Conservation (phyloP, 1,140 invertebrate genomes). For the Hylaeus volcanicus region DNA sequence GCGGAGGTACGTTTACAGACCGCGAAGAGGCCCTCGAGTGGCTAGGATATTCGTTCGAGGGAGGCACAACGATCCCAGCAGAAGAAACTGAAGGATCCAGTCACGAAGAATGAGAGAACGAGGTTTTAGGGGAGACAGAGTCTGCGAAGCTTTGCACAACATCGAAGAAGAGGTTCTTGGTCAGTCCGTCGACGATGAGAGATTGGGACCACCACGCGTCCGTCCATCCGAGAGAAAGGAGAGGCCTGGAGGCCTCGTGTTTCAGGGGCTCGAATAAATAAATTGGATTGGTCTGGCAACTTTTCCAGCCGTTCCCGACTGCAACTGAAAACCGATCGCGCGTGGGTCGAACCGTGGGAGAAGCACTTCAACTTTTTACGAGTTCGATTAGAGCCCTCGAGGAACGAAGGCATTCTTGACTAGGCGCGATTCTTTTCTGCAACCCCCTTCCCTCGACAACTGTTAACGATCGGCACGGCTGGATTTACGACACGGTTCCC, state of each 20-base stretch:
- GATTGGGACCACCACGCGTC: slow-evolving; percentile 29
- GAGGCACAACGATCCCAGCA: not conserved
- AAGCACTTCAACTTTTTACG: slow-evolving; percentile 52
- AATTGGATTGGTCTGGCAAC: slow-evolving; percentile 54
- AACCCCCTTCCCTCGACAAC: not conserved
- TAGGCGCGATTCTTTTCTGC: not conserved
- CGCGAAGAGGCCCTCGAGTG: slow-evolving; percentile 39
- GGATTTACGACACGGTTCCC: not conserved
- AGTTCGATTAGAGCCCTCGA: slow-evolving; percentile 46
- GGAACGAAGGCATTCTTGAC: not conserved
- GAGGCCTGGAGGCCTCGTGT: not conserved
- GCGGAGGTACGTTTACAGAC: slow-evolving; percentile 46
- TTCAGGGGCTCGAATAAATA: slow-evolving; percentile 51
- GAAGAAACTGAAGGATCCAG: not conserved
- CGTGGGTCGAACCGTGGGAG: slow-evolving; percentile 22
- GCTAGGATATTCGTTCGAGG: slow-evolving; percentile 29
- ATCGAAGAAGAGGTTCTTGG: slow-evolving; percentile 15
- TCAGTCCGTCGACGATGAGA: not conserved
- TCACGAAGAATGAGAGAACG: not conserved
- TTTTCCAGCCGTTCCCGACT: slow-evolving; percentile 16
- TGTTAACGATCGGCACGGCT: not conserved
- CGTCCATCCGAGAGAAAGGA: not conserved
- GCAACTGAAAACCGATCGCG: slow-evolving; percentile 22
- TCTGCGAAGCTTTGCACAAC: too few species aligned
- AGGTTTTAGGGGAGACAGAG: too few species aligned